A percentile compares a stretch with the other conserved stretches of the same genome.
Evolutionary conservation across 2,797 vertebrate genomes (phyloP).

Genomic region (Pristis pectinata): DNA sequence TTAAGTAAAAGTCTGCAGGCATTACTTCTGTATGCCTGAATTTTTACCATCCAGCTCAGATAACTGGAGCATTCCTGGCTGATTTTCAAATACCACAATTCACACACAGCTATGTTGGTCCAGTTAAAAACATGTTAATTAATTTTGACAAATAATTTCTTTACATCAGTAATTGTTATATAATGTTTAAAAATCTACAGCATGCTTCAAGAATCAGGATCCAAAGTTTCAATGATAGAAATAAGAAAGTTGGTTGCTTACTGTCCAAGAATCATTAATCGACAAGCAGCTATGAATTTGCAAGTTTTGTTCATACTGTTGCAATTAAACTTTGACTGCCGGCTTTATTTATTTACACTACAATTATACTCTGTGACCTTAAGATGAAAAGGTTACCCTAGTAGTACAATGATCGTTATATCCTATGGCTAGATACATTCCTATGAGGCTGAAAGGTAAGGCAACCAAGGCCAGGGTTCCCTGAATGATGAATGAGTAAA

Average conservation of each 20-base stretch:
- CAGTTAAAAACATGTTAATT: background rate
- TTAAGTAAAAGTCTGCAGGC: background rate
- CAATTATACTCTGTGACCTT: background rate
- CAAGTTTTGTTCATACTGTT: background rate
- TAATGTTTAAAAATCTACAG: background rate
- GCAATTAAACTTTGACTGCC: background rate
- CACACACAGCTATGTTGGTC: background rate
- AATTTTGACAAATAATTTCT: background rate
- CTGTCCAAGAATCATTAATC: too few relatives aligned
- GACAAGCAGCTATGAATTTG: background rate
- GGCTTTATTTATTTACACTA: background rate
- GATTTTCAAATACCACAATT: background rate
- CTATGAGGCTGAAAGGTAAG: too few relatives aligned
- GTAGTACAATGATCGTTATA: background rate
- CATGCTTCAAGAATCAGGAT: background rate
- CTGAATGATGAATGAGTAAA: too few relatives aligned
- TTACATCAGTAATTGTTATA: background rate
- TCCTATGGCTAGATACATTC: too few relatives aligned
- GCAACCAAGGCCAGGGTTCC: too few relatives aligned
- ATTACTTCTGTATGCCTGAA: too few relatives aligned
- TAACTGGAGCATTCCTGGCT: background rate
- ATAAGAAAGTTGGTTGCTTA: background rate
- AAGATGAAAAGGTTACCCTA: background rate
- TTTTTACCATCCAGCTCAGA: background rate
- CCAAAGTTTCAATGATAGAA: background rate